These are phyloP conservation scores for Abramis brama DNA, from an alignment of 2,113 vertebrate genomes.

Conservation along the genomic window DNA sequence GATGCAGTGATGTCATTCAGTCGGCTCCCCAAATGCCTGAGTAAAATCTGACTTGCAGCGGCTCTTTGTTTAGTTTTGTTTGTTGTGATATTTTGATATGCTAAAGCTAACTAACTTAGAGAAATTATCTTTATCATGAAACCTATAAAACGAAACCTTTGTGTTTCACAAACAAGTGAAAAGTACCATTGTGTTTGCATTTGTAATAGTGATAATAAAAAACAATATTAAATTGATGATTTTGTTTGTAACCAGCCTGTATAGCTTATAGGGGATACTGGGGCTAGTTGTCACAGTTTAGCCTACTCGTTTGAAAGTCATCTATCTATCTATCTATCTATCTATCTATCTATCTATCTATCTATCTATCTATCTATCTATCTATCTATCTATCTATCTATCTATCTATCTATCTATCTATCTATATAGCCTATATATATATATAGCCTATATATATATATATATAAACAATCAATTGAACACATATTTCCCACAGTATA, in stretches of 20 bases:
- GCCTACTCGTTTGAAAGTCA: not conserved
- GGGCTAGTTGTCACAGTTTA: not conserved
- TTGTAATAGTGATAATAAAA: not conserved
- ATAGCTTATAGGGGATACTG: not conserved
- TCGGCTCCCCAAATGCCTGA: slow-evolving; percentile 36
- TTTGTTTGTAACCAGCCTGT: not conserved
- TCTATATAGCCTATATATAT: too few relatives aligned
- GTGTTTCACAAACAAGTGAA: not conserved
- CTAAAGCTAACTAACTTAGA: not conserved
- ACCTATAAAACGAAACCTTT: not conserved
- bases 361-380: too few relatives aligned
- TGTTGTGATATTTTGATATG: not conserved
- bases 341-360: too few relatives aligned
- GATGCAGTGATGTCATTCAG: slow-evolving; percentile 30
- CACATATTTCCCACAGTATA: not conserved
- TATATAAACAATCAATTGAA: not conserved
- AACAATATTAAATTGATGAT: not conserved
- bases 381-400: too few relatives aligned
- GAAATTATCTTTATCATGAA: not conserved
- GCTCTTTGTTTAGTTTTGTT: not conserved
- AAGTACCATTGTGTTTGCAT: not conserved
- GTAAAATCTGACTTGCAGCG: not conserved
- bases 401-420: too few relatives aligned
- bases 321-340: too few relatives aligned
- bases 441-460: too few relatives aligned